Evolutionary conservation across 1,140 invertebrate species (phyloP), one percentile per base, ranked within the genome.

Genomic region (Diabrotica virgifera): DNA sequence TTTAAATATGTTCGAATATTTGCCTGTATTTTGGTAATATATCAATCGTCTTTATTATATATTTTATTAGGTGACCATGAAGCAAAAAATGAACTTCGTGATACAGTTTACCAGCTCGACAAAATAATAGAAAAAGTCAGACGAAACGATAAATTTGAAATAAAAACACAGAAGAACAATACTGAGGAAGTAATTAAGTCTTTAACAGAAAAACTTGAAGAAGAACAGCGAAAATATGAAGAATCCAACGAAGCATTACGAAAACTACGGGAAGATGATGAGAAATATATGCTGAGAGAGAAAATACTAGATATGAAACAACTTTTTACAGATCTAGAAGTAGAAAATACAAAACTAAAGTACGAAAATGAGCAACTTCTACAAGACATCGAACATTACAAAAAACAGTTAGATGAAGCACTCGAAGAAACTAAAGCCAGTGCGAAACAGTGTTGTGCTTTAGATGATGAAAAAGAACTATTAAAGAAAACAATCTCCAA

Each of bases 311-410:
- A 70, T 35, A 36, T 70, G 54, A 70, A 70, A 13, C 63, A 67
- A 14, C 51, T 67, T 24, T 54, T 70, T 13, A 67, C 59, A 6
- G 64, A 70, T 51, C 50, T 70, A 35, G 69, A 70, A 52, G 66
- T 70, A 5, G 69, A 70, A 46, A 70, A 70, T 40, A 67, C 69
- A 8, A 70, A 70, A 36, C 12, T 70, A 12, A 67, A 65, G 14
- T 70, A 67, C 38, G 63, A 70, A 56, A 53, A 58, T 55, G 66
- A 70, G 46, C 69, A 70, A 46, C 12, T 65, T 5, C 6, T 14
- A 5, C 65, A 70, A 35, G 69, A 70, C 51, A 6, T 65, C 8
- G 52, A 70, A 59, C 56, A 64, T 10, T 65, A 62, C 36, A 64
- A 70, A 57, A 64, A 60, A 36, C 54, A 67, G 6, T 7, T 59